These are phyloP conservation scores for Philopotamus ludificatus DNA, from an alignment of 1,140 invertebrate species.

Conservation along the genomic window DNA sequence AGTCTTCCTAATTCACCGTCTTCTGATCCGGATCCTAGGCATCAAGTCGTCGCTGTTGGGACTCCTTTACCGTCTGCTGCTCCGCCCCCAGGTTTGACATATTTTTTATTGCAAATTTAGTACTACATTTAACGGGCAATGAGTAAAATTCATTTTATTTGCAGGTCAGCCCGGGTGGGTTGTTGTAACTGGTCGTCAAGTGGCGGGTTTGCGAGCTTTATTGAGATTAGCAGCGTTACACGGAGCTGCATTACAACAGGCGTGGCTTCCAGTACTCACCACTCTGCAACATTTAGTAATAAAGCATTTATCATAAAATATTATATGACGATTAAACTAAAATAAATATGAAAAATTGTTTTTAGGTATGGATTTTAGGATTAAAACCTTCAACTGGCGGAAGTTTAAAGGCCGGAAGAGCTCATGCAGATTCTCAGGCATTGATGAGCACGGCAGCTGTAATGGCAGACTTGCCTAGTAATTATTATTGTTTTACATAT, in stretches of 20 bases:
- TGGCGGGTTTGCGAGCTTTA: constrained; percentile 92
- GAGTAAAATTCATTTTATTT: constrained; percentile 1
- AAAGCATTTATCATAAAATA: neutral
- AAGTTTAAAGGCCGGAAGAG: constrained; percentile 77
- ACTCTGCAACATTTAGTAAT: constrained; percentile 88
- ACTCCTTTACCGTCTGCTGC: constrained; percentile 86
- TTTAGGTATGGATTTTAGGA: constrained; percentile 89
- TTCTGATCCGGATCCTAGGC: constrained; percentile 66
- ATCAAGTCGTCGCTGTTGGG: constrained; percentile 92
- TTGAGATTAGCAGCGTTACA: constrained; percentile 88
- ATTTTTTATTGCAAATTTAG: neutral
- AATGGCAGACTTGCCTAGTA: constrained; percentile 87
- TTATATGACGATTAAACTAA: neutral
- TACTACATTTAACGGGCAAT: neutral
- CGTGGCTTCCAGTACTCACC: constrained; percentile 94
- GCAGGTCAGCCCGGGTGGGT: constrained; percentile 87
- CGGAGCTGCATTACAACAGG: constrained; percentile 86
- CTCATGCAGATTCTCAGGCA: constrained; percentile 78
- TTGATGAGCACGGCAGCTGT: constrained; percentile 93
- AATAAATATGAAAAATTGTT: neutral
- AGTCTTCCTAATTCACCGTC: constrained; percentile 50
- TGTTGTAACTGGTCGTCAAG: constrained; percentile 96
- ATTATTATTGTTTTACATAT: neutral
- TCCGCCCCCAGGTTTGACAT: constrained; percentile 61
- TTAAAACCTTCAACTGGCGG: constrained; percentile 91